Percentiles rank a stretch among this genome's conserved stretches.
phyloP scores from a whole-genome alignment of 2,888 invertebrate genomes.

The Brachycybe producta region DNA sequence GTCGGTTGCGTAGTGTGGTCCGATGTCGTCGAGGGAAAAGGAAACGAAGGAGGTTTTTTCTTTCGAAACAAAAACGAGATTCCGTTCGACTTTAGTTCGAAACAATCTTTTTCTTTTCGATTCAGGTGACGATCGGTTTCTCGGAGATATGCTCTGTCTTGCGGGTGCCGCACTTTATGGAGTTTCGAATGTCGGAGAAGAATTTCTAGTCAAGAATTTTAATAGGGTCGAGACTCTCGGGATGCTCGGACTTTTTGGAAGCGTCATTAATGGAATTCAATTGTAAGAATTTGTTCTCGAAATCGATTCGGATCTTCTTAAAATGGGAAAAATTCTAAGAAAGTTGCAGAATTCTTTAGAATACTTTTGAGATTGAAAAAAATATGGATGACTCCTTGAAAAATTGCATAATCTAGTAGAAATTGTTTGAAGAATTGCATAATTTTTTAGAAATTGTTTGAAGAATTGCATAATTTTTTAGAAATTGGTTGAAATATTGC shows the following conservation, averaged over 20 bases:
- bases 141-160: slow-evolving; percentile 70
- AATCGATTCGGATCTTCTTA: background rate
- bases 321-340: background rate
- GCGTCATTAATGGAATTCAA: slow-evolving; percentile 60
- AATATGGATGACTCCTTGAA: no score
- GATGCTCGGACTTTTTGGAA: slow-evolving; percentile 65
- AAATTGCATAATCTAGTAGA: background rate
- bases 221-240: slow-evolving; percentile 68
- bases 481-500: slow-evolving; percentile 1
- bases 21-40: slow-evolving; percentile 48
- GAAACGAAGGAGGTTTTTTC: slow-evolving; percentile 23
- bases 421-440: no score
- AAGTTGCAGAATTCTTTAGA: no score
- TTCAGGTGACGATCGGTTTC: slow-evolving; percentile 59
- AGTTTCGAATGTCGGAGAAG: slow-evolving; percentile 62
- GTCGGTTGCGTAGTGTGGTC: slow-evolving; percentile 72
- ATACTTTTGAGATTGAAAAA: no score
- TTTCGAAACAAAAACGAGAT: background rate
- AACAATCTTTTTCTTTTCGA: slow-evolving; percentile 29
- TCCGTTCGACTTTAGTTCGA: background rate
- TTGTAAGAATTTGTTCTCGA: slow-evolving; percentile 46
- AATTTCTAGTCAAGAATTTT: slow-evolving; percentile 63
- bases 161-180: slow-evolving; percentile 65
- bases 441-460: no score
- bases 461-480: background rate